Percentiles rank a stretch among this genome's conserved stretches.
Evolutionary conservation across 23 tunicate genomes (phyloP).

Genomic region (Halocynthia roretzi): DNA sequence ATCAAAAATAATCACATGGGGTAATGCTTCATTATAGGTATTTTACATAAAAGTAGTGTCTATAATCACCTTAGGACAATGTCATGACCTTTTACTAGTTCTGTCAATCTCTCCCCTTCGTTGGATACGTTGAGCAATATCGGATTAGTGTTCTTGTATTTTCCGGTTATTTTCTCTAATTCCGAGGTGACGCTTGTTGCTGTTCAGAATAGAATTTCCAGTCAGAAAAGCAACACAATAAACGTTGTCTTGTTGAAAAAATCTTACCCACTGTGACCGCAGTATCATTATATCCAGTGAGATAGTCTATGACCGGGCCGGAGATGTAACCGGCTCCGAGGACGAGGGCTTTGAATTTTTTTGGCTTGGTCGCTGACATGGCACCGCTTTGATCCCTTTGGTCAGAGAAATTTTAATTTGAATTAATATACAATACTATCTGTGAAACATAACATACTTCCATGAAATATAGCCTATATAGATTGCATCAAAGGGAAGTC

Average conservation of each 20-base stretch:
- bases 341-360: constrained; percentile 80
- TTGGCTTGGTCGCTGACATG: constrained; percentile 52
- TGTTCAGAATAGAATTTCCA: constrained; percentile 1
- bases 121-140: constrained; percentile 50
- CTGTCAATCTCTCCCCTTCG: constrained; percentile 53
- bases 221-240: neutral
- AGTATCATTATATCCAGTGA: constrained; percentile 76
- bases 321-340: constrained; percentile 96
- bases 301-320: constrained; percentile 73
- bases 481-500: no score
- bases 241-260: neutral
- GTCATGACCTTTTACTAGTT: constrained; percentile 82
- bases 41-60: neutral
- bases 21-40: no score
- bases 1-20: no score
- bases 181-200: constrained; percentile 40
- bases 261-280: constrained; percentile 92
- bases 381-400: constrained; percentile 81
- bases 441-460: no score
- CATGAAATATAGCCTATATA: no score
- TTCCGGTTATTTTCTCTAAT: constrained; percentile 29
- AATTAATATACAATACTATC: no score
- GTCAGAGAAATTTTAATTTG: no score
- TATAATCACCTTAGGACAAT: constrained; percentile 60
- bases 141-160: constrained; percentile 51